Evolutionary conservation across 1,140 invertebrate genomes (phyloP).

Genomic region (Hydropsyche tenuis): DNA sequence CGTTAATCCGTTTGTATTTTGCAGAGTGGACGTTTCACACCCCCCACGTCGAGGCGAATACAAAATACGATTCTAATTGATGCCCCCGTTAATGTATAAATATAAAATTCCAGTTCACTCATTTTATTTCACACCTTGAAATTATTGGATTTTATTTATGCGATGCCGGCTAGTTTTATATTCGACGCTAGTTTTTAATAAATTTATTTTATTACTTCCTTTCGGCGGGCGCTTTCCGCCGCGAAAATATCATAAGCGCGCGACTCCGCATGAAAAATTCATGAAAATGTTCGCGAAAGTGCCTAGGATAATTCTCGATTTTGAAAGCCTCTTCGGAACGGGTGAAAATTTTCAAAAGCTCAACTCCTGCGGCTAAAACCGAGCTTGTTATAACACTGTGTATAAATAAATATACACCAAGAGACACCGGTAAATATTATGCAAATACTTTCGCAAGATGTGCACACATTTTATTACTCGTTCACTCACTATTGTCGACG

Average conservation of each 20-base stretch:
- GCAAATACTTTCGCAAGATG: no score
- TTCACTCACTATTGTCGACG: no score
- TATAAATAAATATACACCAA: no score
- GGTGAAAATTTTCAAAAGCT: no score
- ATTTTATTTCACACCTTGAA: conserved; percentile 8
- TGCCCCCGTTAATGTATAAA: conserved; percentile 11
- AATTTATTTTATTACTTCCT: conserved; percentile 19
- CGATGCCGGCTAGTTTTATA: conserved; percentile 2
- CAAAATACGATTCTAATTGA: conserved; percentile 12
- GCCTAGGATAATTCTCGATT: no score
- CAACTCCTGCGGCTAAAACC: no score
- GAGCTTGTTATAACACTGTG: no score
- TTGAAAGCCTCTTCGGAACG: no score
- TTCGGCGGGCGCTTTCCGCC: background rate
- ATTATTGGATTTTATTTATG: conserved; percentile 21
- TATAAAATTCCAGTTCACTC: background rate
- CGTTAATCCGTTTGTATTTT: conserved; percentile 8
- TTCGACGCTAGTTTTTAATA: background rate
- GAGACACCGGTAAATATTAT: no score
- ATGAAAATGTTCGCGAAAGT: background rate
- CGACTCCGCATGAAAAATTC: background rate
- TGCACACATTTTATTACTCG: no score
- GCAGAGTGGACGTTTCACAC: conserved; percentile 3
- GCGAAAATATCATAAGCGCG: background rate
- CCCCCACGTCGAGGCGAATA: background rate